Percentiles rank a stretch among this genome's conserved stretches.
Conservation (phyloP, 2,888 invertebrate genomes). For the Nomada ruficornis region DNA sequence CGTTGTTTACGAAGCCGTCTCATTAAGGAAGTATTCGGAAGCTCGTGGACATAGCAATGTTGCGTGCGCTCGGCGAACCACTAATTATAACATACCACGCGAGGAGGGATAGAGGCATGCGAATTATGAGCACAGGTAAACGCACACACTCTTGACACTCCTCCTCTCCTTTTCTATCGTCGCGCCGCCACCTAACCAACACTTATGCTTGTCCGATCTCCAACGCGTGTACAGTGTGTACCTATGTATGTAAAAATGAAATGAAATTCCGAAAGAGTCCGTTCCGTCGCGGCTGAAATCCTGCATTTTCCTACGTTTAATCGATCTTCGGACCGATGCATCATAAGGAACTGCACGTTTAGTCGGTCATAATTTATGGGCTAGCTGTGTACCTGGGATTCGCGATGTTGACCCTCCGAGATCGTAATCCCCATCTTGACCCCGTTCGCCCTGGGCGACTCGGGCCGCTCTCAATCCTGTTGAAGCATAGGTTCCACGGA, state of each 20-base stretch:
- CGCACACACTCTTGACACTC: conserved; percentile 27
- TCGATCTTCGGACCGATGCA: conserved; percentile 10
- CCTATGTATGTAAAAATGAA: too few species aligned
- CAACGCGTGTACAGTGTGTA: too few species aligned
- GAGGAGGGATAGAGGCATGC: conserved; percentile 71
- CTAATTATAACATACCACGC: conserved; percentile 80
- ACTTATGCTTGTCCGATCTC: conserved; percentile 51
- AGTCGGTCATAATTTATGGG: conserved; percentile 52
- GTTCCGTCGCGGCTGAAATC: background rate
- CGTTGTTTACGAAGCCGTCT: conserved; percentile 71
- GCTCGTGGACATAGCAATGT: conserved; percentile 72
- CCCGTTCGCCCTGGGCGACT: conserved; percentile 54
- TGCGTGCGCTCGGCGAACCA: conserved; percentile 67
- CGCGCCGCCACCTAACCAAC: conserved; percentile 64
- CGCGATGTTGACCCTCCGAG: conserved; percentile 51
- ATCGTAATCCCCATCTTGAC: conserved; percentile 63
- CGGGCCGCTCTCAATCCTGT: conserved; percentile 32
- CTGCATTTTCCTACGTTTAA: conserved; percentile 1
- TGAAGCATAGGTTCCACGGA: conserved; percentile 29
- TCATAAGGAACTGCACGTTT: conserved; percentile 43
- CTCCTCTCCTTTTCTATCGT: background rate
- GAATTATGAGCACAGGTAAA: conserved; percentile 63
- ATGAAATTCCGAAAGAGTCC: too few species aligned
- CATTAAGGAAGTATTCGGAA: conserved; percentile 74
- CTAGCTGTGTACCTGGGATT: conserved; percentile 40